Evolutionary conservation across 1,140 invertebrate species (phyloP), one percentile per base, ranked within the genome.

Genomic region (Paracyclopina nana): DNA sequence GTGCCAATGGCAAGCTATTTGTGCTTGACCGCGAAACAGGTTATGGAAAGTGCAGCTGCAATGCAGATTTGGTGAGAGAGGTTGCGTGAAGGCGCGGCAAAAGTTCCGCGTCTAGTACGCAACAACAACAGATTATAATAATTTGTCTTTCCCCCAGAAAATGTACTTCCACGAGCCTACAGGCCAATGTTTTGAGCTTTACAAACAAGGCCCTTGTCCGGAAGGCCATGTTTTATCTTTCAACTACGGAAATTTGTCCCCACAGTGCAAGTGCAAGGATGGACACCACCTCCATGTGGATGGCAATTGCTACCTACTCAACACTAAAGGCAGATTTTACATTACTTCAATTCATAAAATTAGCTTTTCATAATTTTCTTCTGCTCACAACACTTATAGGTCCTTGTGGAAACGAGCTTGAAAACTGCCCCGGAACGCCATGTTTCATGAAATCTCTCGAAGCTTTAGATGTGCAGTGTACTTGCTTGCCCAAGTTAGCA

Each of bases 261-360:
- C 53, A 1, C 28, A 53, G 30, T 59, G 59, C 48, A 53, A 50
- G 38, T 61, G 60, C 46, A 54, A 56, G 18, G 60, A 60, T 30
- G 57, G 57, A 18, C 54, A 58, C 50, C 45, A 48, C 18, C 54
- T 59, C 49, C 52, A 60, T 22, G 56, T 56, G 45, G 60, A 61
- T 46, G 60, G 60, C 8, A 54, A 53, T 1, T 61, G 60, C 46
- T 60, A 59, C 52, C 49, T 49, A 14, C 51, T 61, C 3, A 61
- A 61, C 54, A 58, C 58, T n/a, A 46, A 48, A 28, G 45, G 45
- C 30, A 48, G 14, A 8, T 14, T 14, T 14, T 14, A 24, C n/a
- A 14, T 18, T 45, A 18, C 24, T n/a, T 45, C 6, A 43, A 11
- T 43, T 22, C 20, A 22, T 43, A 45, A 24, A 45, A 24, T 4